Base-by-base conservation (phyloP, 1,140 invertebrate species). In the Hycleus cichorii region DNA sequence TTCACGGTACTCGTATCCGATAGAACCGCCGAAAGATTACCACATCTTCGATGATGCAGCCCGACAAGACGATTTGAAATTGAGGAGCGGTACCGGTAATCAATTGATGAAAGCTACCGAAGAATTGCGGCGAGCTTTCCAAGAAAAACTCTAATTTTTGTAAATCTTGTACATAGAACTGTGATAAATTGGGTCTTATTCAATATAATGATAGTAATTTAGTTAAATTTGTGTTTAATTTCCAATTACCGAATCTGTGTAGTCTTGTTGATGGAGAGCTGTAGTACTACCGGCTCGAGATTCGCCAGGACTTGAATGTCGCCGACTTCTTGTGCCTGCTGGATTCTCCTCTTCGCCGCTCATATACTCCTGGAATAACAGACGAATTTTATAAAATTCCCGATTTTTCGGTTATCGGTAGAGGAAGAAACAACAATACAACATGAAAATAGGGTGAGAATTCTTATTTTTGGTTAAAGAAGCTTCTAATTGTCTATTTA, bases 91-190 rank as follows among this genome's bases (percentile, higher is more conserved):
- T 68, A 61, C 26, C 73, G 64, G 57, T 57, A 71, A 71, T 78
- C 60, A 82, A 84, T 60, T 87, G 45, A 76, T 79, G 38, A 87
- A 85, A 72, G 85, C 83, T 3, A 87, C 86, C 3, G 86, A 88
- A 70, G 86, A 88, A 61, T 76, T 88, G 4, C 77, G 86, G 51
- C 77, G 86, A 65, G 81, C 84, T 24, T 72, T 88, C 9, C 85
- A 88, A 67, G 85, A 87, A 61, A 88, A 88, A 75, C 80, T 88
- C 69, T 88, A 82, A 84, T 42, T 42, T 42, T 5, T 42, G 4
- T 11, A 42, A 42, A 42, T 42, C 11, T 57, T 51, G 54, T 60
- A 54, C 57, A 62, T 45, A 62, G 57, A 62, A 62, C 59, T 62
- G 59, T 62, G 59, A 62, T 62, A 62, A 47, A 7, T 42, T 42